Base-by-base conservation (phyloP, 2,888 invertebrate genomes). In the Chrysopilus asiliformis region DNA sequence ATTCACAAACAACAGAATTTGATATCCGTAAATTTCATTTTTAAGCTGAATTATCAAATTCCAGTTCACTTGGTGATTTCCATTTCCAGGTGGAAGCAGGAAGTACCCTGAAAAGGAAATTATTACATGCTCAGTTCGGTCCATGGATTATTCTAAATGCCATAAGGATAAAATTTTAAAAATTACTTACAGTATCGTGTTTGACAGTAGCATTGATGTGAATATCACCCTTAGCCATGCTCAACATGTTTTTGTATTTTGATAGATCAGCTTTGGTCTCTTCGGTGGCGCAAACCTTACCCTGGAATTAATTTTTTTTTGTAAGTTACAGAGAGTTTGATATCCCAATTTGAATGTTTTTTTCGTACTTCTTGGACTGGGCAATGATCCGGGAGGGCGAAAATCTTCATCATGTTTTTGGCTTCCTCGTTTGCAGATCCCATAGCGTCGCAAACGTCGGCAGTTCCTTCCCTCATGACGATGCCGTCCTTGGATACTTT, bases 191-290 rank as follows among this genome's bases (percentile, higher is more conserved):
- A 35, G 57, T 59, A 39, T 67, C 67, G 39, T 66, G 66, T 12
- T 50, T 51, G 19, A 61, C 50, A 34, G 60, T 56, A 2, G 58
- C 41, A 38, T 59, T 58, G 3, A 63, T 40, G 6, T 57, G 52
- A 10, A 62, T 47, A 31, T 53, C 56, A 19, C 67, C 67, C 12
- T 56, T 57, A 0, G 56, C 64, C 53, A 67, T 53, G 33, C 59
- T 53, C 32, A 67, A 40, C 48, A 66, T 55, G 17, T 58, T 51
- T 43, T 66, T 67, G 43, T 56, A 67, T 42, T 61, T 63, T n/a
- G 55, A 53, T 8, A 67, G 27, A 37, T 57, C 63, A 3, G 65
- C 51, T 18, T 48, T 55, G 18, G 61, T 60, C 4, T 49, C 47
- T 0, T 57, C 56, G 24, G 55, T 50, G 26, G 55, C 49, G 38